A percentile compares a stretch with the other conserved stretches of the same genome.
These are phyloP conservation scores for Natrix natrix DNA, from an alignment of 2,797 vertebrate species.

Conservation along the genomic window DNA sequence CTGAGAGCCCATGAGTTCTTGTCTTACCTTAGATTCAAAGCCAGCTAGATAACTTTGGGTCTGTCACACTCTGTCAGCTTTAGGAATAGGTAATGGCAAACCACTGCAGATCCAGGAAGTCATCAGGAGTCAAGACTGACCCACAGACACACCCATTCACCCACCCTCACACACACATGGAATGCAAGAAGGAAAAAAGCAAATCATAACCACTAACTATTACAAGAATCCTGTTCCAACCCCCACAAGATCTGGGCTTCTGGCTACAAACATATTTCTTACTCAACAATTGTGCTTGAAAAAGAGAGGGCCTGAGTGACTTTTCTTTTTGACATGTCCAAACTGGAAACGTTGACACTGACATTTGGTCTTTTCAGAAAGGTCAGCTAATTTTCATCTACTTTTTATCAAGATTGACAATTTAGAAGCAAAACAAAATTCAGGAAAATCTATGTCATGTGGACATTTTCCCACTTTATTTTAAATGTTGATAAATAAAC, in stretches of 20 bases:
- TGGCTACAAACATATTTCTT: background rate
- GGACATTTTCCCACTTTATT: background rate
- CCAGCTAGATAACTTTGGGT: background rate
- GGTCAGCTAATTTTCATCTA: background rate
- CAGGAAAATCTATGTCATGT: background rate
- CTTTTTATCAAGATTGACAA: background rate
- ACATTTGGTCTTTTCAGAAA: background rate
- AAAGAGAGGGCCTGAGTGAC: background rate
- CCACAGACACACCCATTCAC: too few species aligned
- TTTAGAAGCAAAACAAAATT: background rate
- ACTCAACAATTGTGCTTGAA: background rate
- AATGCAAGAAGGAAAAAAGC: background rate
- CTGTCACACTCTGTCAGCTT: background rate
- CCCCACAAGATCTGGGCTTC: background rate
- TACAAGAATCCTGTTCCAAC: background rate
- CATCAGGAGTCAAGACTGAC: background rate
- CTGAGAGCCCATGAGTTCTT: background rate
- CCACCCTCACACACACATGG: fast-evolving
- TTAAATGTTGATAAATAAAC: background rate
- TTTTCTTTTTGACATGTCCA: background rate
- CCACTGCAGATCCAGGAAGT: background rate
- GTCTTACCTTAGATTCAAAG: background rate
- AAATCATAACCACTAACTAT: background rate
- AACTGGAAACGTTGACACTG: background rate
- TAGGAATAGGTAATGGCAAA: background rate